Conservation (phyloP, 2,113 vertebrate species). For the Sminthopsis crassicaudata region DNA sequence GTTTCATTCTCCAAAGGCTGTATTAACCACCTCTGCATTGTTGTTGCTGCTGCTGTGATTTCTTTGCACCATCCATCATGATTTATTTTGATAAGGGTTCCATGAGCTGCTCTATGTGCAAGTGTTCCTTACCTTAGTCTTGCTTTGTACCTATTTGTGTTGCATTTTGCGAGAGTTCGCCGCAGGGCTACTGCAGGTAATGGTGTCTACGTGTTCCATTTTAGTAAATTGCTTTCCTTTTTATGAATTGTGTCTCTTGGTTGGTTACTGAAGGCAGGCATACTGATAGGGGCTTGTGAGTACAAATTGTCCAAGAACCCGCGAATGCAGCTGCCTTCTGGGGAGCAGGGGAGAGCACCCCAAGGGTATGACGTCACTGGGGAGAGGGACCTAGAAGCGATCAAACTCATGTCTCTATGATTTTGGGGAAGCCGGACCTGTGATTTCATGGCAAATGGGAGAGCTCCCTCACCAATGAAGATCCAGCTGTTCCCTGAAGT, state of each 20-base stretch:
- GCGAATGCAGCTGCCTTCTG: neutral
- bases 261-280: neutral
- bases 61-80: neutral
- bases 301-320: neutral
- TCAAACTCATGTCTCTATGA: neutral
- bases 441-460: neutral
- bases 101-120: neutral
- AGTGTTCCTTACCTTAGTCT: neutral
- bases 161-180: neutral
- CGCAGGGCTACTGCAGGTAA: neutral
- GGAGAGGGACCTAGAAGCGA: neutral
- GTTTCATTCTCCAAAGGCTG: neutral
- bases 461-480: neutral
- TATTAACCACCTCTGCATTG: neutral
- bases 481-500: neutral
- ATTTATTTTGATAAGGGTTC: neutral
- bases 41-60: no score
- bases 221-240: neutral
- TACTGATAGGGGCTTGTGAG: neutral
- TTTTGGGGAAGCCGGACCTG: neutral
- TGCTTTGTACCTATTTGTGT: neutral
- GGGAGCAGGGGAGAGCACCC: neutral
- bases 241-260: neutral
- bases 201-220: neutral
- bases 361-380: neutral